These are phyloP conservation scores for Eupithecia pulchellata DNA, from an alignment of 2,888 invertebrate species.

Conservation along the genomic window DNA sequence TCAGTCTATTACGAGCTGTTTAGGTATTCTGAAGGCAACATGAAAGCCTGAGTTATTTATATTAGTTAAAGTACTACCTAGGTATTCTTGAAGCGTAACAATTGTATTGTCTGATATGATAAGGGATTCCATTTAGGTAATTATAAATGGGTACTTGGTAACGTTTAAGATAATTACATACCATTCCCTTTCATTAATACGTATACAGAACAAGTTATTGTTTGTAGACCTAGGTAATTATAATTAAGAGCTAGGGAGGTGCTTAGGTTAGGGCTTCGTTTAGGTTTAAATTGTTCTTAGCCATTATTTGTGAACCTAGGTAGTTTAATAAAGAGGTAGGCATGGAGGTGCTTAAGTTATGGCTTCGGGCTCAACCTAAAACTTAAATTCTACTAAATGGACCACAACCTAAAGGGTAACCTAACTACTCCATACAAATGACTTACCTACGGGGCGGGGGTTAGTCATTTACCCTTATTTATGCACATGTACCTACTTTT, in stretches of 20 bases:
- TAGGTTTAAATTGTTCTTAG: background rate
- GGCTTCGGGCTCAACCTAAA: too few relatives aligned
- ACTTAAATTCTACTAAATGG: background rate
- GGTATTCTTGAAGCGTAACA: background rate
- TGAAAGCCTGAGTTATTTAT: background rate
- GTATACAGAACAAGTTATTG: background rate
- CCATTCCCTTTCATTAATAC: background rate
- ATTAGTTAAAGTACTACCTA: background rate
- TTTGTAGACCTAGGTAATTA: background rate
- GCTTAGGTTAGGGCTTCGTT: background rate
- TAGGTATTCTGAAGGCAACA: background rate
- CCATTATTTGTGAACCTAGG: background rate
- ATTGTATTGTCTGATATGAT: background rate
- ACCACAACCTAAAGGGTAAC: background rate
- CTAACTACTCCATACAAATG: too few relatives aligned
- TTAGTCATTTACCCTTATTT: too few relatives aligned
- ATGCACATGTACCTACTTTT: too few relatives aligned
- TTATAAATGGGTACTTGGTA: background rate
- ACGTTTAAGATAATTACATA: background rate
- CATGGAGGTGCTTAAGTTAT: background rate
- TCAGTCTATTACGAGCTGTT: background rate
- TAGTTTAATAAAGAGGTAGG: background rate
- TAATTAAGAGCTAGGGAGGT: background rate
- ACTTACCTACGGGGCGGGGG: too few relatives aligned
- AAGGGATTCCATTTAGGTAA: constrained; percentile 3